Conservation (phyloP, 2,888 invertebrate species). For the Ichneumon xanthorius region DNA sequence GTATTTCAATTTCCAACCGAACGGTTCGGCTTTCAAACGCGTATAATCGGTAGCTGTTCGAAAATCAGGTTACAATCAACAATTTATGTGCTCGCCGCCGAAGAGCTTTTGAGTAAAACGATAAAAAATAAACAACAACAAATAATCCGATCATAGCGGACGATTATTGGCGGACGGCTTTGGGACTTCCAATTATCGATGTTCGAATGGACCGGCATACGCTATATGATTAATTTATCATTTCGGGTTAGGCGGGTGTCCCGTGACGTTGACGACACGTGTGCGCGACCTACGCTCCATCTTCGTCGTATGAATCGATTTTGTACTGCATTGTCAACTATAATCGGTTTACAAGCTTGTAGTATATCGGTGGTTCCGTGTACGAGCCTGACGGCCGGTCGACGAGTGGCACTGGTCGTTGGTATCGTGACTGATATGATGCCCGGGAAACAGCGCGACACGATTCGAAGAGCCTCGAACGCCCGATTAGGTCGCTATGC, state of each 20-base stretch:
- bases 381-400: slow-evolving; percentile 34
- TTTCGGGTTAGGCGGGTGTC: not conserved
- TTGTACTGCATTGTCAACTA: slow-evolving; percentile 37
- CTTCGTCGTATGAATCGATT: slow-evolving; percentile 49
- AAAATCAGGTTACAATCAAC: slow-evolving; percentile 32
- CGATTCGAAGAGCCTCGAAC: slow-evolving; percentile 46
- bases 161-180: not conserved
- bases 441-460: slow-evolving; percentile 43
- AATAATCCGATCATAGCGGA: not conserved
- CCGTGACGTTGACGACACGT: slow-evolving; percentile 37
- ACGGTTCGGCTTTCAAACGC: slow-evolving; percentile 27
- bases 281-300: slow-evolving; percentile 15
- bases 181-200: slow-evolving; percentile 8
- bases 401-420: slow-evolving; percentile 41
- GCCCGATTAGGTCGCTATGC: slow-evolving; percentile 60
- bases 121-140: not conserved
- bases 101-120: too few species aligned
- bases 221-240: slow-evolving; percentile 12
- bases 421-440: slow-evolving; percentile 40
- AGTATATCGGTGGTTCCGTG: slow-evolving; percentile 47
- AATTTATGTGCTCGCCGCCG: not conserved
- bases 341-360: slow-evolving; percentile 59
- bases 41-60: not conserved
- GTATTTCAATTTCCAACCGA: slow-evolving; percentile 42
- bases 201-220: not conserved